These are phyloP conservation scores for Jacana jacana DNA, from an alignment of 2,113 vertebrate species.

Conservation along the genomic window DNA sequence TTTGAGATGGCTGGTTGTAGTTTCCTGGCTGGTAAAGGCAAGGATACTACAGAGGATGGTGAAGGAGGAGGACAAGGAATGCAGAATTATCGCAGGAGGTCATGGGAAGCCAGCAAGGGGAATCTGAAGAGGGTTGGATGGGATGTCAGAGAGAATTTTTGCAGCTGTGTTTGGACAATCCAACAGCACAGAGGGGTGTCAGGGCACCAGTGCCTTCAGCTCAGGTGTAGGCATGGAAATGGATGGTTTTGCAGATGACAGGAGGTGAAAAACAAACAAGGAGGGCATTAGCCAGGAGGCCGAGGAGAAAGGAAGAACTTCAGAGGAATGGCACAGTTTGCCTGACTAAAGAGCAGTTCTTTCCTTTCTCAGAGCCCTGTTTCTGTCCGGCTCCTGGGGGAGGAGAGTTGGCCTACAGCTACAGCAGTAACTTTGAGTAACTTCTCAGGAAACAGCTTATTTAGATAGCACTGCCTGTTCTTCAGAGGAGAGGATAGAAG, in stretches of 20 bases:
- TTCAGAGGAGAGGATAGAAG: background rate
- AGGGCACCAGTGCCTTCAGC: background rate
- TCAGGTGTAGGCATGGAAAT: background rate
- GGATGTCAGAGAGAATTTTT: background rate
- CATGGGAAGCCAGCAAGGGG: background rate
- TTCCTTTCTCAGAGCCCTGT: background rate
- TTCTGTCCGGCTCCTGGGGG: background rate
- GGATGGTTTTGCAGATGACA: background rate
- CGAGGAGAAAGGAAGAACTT: background rate
- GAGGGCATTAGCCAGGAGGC: background rate
- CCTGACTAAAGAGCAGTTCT: background rate
- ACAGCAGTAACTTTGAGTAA: conserved; percentile 54
- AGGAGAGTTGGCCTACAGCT: conserved; percentile 44
- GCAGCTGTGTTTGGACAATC: background rate
- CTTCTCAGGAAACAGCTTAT: conserved; percentile 69
- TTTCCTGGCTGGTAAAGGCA: background rate
- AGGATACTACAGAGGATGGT: background rate
- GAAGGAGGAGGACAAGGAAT: background rate
- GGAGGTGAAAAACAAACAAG: background rate
- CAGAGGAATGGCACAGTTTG: background rate
- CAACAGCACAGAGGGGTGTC: background rate
- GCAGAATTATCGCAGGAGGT: background rate
- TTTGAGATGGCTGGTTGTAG: background rate
- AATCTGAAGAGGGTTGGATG: background rate
- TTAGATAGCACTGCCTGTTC: conserved; percentile 57